phyloP scores from a whole-genome alignment of 2,113 vertebrate genomes.

The Steatornis caripensis region DNA sequence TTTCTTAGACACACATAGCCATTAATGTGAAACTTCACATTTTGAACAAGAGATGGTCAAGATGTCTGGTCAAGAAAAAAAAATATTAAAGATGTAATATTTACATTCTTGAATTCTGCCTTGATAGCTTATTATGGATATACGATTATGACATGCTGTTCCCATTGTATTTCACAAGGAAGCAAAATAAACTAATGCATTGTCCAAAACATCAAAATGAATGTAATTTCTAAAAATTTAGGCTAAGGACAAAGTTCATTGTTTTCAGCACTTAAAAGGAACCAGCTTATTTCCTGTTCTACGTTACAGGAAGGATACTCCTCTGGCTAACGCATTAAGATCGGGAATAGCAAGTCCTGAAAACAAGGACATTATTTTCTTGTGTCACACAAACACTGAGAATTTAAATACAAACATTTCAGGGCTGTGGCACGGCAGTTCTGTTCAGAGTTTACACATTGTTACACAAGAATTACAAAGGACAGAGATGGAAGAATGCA shows the following conservation, averaged over 20 bases:
- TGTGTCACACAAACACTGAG: neutral
- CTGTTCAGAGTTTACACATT: neutral
- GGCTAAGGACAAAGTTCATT: constrained; percentile 26
- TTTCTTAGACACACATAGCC: neutral
- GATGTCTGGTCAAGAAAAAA: neutral
- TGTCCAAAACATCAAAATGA: constrained; percentile 21
- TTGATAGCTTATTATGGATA: neutral
- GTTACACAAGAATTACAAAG: neutral
- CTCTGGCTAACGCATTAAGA: constrained; percentile 23
- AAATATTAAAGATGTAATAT: neutral
- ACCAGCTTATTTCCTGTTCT: constrained; percentile 47
- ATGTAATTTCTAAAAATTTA: neutral
- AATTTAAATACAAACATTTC: constrained; percentile 4
- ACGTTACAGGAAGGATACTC: constrained; percentile 48
- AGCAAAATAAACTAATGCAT: constrained; percentile 46
- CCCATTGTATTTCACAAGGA: constrained; percentile 34
- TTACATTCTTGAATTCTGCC: neutral
- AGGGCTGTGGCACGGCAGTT: neutral
- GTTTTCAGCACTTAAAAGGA: constrained; percentile 48
- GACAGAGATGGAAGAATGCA: neutral
- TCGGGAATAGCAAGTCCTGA: constrained; percentile 9
- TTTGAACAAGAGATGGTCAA: neutral
- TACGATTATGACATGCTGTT: neutral
- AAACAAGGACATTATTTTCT: constrained; percentile 36
- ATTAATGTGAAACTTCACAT: neutral